Evolutionary conservation across 2,888 invertebrate genomes (phyloP).

Genomic region (Resseliella maxima): DNA sequence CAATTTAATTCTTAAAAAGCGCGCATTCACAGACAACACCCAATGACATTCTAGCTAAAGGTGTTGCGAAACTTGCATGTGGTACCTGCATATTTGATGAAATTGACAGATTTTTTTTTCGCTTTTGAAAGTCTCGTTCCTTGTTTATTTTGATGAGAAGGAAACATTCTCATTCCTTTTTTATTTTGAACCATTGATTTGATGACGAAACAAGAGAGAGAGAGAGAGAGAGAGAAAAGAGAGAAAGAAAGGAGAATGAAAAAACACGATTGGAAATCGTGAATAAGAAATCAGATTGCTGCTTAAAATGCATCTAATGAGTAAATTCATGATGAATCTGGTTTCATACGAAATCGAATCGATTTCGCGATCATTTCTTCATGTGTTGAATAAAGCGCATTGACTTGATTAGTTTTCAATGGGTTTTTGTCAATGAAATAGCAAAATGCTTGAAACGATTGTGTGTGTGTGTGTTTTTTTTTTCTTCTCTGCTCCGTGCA

Average conservation of each 20-base stretch:
- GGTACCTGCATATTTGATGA: slow-evolving; percentile 25
- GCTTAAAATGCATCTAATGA: slow-evolving; percentile 26
- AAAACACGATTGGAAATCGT: no score
- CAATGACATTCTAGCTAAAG: slow-evolving; percentile 13
- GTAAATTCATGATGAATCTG: background rate
- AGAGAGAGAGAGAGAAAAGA: no score
- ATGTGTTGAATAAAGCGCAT: background rate
- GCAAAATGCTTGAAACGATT: background rate
- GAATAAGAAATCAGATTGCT: background rate
- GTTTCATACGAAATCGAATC: background rate
- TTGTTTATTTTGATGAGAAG: background rate
- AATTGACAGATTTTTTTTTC: background rate
- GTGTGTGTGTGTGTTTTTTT: background rate
- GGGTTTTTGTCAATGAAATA: background rate
- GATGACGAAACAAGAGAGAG: no score
- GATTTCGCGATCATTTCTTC: background rate
- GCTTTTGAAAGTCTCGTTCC: background rate
- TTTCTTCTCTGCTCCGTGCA: background rate
- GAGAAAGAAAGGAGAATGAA: no score
- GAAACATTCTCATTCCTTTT: no score
- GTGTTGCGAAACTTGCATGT: background rate
- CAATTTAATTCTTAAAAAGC: background rate
- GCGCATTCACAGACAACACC: background rate
- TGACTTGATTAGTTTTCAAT: slow-evolving; percentile 33
- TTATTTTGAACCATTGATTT: no score